Conservation (phyloP, 2,888 invertebrate genomes). For the Lysandra bellargus region DNA sequence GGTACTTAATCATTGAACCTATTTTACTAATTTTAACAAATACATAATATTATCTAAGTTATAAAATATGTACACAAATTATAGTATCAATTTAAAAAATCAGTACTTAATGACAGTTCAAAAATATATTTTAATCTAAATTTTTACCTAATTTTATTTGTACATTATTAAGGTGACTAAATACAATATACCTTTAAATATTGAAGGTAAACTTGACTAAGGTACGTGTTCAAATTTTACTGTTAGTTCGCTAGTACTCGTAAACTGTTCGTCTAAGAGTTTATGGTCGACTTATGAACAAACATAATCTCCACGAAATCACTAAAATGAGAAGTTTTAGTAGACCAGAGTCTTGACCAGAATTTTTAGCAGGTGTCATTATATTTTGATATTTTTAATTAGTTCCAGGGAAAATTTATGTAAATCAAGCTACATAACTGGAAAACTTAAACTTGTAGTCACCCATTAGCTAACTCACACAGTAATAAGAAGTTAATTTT, state of each 20-base stretch:
- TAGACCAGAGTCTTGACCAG: background rate
- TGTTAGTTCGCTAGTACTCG: constrained; percentile 11
- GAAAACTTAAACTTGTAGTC: too few species aligned
- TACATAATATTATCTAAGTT: too few species aligned
- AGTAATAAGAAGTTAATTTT: too few species aligned
- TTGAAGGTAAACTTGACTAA: background rate
- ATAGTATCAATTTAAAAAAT: too few species aligned
- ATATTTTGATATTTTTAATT: background rate
- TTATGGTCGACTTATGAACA: constrained; percentile 21
- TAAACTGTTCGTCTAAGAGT: constrained; percentile 20
- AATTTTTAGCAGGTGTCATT: background rate
- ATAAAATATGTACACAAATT: too few species aligned
- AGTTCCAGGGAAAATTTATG: background rate
- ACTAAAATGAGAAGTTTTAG: constrained; percentile 21
- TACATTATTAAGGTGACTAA: background rate
- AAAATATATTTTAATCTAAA: too few species aligned
- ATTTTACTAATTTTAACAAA: too few species aligned
- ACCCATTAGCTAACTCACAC: too few species aligned
- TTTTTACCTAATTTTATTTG: too few species aligned
- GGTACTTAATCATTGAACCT: too few species aligned
- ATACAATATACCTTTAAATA: background rate
- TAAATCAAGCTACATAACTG: background rate
- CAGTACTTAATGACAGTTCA: too few species aligned
- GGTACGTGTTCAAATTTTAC: constrained; percentile 18
- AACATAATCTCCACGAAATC: constrained; percentile 7